These are phyloP conservation scores for Spongilla lacustris DNA, from an alignment of 37 sponge, comb jelly and placozoan species.

Conservation along the genomic window DNA sequence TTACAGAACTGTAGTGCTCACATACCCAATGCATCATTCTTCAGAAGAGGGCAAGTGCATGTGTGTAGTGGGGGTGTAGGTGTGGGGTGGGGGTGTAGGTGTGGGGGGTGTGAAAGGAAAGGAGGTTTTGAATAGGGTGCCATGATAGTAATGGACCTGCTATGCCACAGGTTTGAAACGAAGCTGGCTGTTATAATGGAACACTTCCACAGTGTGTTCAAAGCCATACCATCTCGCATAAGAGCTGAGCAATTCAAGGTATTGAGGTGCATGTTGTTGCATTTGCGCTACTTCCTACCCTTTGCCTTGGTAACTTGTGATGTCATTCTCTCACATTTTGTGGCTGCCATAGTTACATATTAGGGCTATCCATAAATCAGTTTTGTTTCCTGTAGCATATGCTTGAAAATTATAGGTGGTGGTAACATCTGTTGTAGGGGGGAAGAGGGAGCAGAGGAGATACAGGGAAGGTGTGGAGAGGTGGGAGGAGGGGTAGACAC, in stretches of 20 bases:
- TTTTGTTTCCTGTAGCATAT: no score
- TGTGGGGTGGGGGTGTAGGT: no score
- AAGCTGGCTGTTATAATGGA: conserved; percentile 50
- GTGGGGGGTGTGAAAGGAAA: neutral
- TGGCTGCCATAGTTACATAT: no score
- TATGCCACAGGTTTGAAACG: conserved; percentile 72
- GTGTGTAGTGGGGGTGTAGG: conserved; percentile 4
- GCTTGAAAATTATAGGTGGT: no score
- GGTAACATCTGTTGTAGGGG: no score
- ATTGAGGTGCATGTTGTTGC: neutral
- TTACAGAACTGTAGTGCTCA: conserved; percentile 84
- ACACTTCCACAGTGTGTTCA: conserved; percentile 68
- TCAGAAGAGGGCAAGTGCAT: conserved; percentile 76
- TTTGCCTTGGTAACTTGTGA: neutral
- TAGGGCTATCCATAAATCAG: no score
- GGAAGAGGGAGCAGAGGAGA: no score
- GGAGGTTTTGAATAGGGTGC: neutral
- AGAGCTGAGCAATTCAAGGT: conserved; percentile 86
- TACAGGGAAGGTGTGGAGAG: no score
- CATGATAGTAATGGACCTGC: neutral
- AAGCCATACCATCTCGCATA: conserved; percentile 56
- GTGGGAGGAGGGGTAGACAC: no score
- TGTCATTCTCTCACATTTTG: neutral
- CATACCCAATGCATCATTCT: conserved; percentile 64
- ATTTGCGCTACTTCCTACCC: neutral